Base-by-base conservation (phyloP, 2,113 vertebrate species). In the Oreocharis arfaki region DNA sequence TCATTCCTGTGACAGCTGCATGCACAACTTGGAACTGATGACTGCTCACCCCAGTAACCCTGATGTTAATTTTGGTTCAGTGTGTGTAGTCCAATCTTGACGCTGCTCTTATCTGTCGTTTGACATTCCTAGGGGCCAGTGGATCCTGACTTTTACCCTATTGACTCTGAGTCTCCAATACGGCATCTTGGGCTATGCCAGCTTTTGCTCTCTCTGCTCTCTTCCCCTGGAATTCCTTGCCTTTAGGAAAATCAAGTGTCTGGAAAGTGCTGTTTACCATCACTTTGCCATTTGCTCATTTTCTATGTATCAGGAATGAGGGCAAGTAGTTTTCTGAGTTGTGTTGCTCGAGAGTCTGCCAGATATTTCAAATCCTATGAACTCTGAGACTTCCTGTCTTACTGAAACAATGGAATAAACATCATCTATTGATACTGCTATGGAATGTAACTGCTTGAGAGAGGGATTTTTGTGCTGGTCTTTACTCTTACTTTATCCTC, bases 271-370 rank as follows among this genome's bases (percentile, higher is more conserved):
- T 56, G 2, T 75, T 82, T 50, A 10, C 37, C 35, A 85, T 52
- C 30, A 13, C 28, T 83, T 70, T 44, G 15, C 7, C 0, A n/a
- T 82, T 59, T 59, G 5, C 28, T 24, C 1, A 1, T 68, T 82
- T 82, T 57, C 32, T 78, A 0, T n/a, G 8, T 49, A 16, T 67
- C 10, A 6, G 49, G 21, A 76, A 71, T 16, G 27, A 63, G 24
- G 11, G 55, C 30, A 42, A 32, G 16, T 59, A 12, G 18, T 65
- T 80, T 56, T 61, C 26, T 37, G 42, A 49, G 7, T 90, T 4
- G 0, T 4, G 6, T 60, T 85, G 32, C 1, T 1, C 1, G 2
- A 39, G 6, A 39, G 4, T 50, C 53, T 90, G 78, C 2, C 32
- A 53, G 53, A 5, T 65, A 50, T 22, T 71, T 88, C 46, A 53